A percentile compares a stretch with the other conserved stretches of the same genome.
phyloP scores from a whole-genome alignment of 1,140 invertebrate genomes.

The Lanistes nyassanus region DNA sequence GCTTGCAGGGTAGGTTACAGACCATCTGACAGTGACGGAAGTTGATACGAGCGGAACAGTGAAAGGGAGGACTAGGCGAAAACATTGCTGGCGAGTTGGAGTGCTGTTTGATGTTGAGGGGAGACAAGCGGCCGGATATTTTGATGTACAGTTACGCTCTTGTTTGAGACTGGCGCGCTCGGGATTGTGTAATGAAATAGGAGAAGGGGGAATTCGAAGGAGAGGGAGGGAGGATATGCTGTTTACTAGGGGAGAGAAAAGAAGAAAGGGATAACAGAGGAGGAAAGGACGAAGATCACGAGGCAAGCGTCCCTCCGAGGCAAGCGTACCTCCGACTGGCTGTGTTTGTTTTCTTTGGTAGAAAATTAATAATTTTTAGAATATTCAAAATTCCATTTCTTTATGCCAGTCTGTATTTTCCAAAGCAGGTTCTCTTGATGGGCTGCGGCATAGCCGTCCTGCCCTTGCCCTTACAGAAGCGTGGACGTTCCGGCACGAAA shows the following conservation, averaged over 20 bases:
- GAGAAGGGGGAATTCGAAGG: neutral
- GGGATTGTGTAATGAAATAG: neutral
- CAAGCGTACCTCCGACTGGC: too few relatives aligned
- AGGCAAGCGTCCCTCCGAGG: too few relatives aligned
- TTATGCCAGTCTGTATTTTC: neutral
- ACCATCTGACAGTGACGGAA: neutral
- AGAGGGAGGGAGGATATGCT: neutral
- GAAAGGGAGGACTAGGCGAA: neutral
- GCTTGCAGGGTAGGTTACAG: too few relatives aligned
- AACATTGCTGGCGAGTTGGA: neutral
- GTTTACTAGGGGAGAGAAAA: neutral
- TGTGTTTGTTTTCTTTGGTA: neutral
- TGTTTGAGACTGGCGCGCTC: neutral
- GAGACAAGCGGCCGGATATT: neutral
- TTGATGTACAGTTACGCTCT: neutral
- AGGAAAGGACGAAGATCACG: neutral
- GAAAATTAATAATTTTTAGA: neutral
- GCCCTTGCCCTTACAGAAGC: too few relatives aligned
- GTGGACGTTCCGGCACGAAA: too few relatives aligned
- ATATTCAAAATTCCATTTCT: neutral
- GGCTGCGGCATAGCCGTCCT: too few relatives aligned
- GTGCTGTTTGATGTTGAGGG: constrained; percentile 1
- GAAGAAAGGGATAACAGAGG: neutral
- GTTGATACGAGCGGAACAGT: neutral
- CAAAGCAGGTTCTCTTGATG: neutral